These are phyloP conservation scores for Euwallacea fornicatus DNA, from an alignment of 1,140 invertebrate genomes.

Conservation along the genomic window DNA sequence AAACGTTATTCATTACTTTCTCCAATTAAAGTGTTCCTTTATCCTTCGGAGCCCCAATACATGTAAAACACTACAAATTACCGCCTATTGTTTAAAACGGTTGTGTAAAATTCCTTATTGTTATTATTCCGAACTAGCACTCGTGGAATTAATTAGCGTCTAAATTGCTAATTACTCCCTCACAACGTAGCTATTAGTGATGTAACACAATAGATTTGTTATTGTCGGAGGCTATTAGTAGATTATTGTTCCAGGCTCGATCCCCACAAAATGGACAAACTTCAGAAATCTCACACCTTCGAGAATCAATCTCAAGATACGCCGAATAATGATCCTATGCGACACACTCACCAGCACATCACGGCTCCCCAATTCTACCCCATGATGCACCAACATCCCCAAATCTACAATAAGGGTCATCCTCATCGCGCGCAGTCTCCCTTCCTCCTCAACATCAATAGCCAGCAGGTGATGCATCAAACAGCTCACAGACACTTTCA, in stretches of 20 bases:
- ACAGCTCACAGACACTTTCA: conserved; percentile 39
- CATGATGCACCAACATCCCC: conserved; percentile 44
- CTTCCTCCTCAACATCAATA: conserved; percentile 38
- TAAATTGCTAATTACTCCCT: neutral
- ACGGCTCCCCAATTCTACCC: conserved; percentile 46
- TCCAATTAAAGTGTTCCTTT: conserved; percentile 19
- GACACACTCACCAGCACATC: conserved; percentile 49
- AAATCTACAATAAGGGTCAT: conserved; percentile 48
- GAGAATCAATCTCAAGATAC: conserved; percentile 40
- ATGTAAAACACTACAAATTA: conserved; percentile 33
- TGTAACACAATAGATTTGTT: too few relatives aligned
- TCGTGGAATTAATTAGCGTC: conserved; percentile 26
- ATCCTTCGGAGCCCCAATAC: conserved; percentile 23
- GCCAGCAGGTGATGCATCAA: conserved; percentile 44
- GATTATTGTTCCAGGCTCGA: conserved; percentile 47
- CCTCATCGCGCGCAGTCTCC: conserved; percentile 41
- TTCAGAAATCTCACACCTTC: conserved; percentile 40
- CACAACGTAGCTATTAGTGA: too few relatives aligned
- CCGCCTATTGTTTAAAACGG: conserved; percentile 24
- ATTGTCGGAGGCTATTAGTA: too few relatives aligned
- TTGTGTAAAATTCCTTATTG: conserved; percentile 25
- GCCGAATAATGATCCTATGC: conserved; percentile 39
- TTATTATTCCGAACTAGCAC: conserved; percentile 10
- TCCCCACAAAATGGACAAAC: conserved; percentile 51
- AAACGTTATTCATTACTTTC: conserved; percentile 31